Percentiles rank a stretch among this genome's conserved stretches.
Evolutionary conservation across 2,797 vertebrate genomes (phyloP).

Genomic region (Dipus sagitta): DNA sequence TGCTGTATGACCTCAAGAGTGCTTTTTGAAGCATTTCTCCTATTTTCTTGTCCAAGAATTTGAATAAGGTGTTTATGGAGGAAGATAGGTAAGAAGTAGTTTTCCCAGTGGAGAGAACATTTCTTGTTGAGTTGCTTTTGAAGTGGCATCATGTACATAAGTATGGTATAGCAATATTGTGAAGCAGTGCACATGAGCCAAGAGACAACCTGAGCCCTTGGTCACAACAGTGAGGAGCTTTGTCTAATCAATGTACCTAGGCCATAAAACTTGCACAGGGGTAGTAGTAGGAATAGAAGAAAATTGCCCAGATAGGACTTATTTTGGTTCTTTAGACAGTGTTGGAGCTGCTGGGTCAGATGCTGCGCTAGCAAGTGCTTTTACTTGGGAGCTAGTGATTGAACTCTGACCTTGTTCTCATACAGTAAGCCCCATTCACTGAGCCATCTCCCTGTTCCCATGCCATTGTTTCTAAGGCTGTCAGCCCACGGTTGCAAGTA

Average conservation of each 20-base stretch:
- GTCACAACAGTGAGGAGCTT: background rate
- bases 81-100: background rate
- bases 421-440: no score
- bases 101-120: background rate
- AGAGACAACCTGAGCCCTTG: background rate
- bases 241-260: background rate
- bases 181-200: background rate
- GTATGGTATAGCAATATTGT: background rate
- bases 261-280: background rate
- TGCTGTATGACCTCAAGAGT: background rate
- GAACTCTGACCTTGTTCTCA: no score
- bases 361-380: background rate
- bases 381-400: no score
- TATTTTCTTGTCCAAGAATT: constrained; percentile 14
- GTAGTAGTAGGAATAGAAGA: background rate
- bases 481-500: background rate
- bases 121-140: background rate
- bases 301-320: background rate
- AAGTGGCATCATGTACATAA: background rate
- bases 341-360: background rate
- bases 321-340: background rate
- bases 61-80: background rate
- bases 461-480: background rate
- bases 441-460: no score
- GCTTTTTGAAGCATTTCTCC: background rate